Percentiles rank a stretch among this genome's conserved stretches.
phyloP scores from a whole-genome alignment of 2,113 vertebrate species.

The Myiozetetes cayanensis region DNA sequence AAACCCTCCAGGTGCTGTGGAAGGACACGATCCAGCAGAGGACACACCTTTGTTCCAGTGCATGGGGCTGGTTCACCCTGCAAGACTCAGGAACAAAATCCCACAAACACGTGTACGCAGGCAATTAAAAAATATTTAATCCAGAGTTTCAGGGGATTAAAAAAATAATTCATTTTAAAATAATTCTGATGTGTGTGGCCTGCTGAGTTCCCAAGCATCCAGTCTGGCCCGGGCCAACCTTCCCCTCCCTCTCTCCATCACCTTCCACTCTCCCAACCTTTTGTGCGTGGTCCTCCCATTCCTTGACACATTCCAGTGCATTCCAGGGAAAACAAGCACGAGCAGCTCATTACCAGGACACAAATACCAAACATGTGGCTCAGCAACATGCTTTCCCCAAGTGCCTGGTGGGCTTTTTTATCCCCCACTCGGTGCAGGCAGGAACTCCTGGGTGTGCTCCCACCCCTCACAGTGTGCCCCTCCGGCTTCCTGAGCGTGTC shows the following conservation, averaged over 20 bases:
- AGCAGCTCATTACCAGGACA: not conserved
- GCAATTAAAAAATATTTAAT: not conserved
- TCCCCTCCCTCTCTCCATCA: not conserved
- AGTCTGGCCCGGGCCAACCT: not conserved
- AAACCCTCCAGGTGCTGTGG: not conserved
- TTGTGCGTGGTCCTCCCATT: accelerated
- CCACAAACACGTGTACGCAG: accelerated
- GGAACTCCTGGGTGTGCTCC: not conserved
- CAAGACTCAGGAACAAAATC: not conserved
- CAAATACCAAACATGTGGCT: not conserved
- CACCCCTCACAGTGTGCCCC: not conserved
- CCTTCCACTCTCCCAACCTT: not conserved
- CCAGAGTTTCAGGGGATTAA: not conserved
- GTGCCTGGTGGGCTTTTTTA: not conserved
- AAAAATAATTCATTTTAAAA: conserved; percentile 38
- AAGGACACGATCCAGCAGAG: not conserved
- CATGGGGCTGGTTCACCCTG: not conserved
- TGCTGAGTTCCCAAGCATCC: not conserved
- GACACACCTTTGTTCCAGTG: not conserved
- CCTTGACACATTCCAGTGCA: not conserved
- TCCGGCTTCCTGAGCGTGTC: accelerated
- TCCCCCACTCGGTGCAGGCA: not conserved
- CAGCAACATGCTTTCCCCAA: not conserved
- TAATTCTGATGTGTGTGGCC: not conserved
- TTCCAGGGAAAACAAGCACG: not conserved